These are phyloP conservation scores for Aphidius ervi DNA, from an alignment of 1,140 invertebrate species.

Conservation along the genomic window DNA sequence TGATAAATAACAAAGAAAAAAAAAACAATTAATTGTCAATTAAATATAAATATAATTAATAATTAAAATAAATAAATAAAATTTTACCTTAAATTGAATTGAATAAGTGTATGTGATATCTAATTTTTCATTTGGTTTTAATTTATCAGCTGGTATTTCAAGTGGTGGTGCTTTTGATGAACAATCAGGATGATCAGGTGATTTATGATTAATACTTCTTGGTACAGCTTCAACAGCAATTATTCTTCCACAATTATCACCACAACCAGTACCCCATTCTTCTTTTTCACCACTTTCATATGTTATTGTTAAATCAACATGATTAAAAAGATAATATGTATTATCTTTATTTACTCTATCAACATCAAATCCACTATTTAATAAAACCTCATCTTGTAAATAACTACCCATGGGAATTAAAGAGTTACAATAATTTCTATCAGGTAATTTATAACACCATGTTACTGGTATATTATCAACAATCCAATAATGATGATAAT, in stretches of 20 bases:
- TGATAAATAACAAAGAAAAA: no score
- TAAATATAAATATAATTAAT: no score
- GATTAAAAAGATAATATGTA: conserved; percentile 93
- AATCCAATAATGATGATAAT: conserved; percentile 99
- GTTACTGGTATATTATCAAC: conserved; percentile 97
- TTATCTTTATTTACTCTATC: conserved; percentile 53
- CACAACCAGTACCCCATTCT: conserved; percentile 77
- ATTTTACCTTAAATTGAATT: conserved; percentile 62
- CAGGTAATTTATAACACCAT: conserved; percentile 85
- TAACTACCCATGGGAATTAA: conserved; percentile 96
- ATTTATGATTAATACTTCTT: conserved; percentile 69
- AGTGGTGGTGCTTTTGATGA: conserved; percentile 56
- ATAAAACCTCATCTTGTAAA: conserved; percentile 50
- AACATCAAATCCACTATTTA: no score
- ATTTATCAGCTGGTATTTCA: conserved; percentile 61
- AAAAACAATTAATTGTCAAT: no score
- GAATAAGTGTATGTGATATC: conserved; percentile 84
- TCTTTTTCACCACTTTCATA: conserved; percentile 85
- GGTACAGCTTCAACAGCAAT: conserved; percentile 79
- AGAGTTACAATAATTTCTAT: conserved; percentile 77
- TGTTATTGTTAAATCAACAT: conserved; percentile 88
- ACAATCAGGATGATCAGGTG: conserved; percentile 54
- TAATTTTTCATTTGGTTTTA: conserved; percentile 56
- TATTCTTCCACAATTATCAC: conserved; percentile 82
- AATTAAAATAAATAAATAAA: no score